Evolutionary conservation across 2,113 vertebrate genomes (phyloP).

Genomic region (Madoqua kirkii): DNA sequence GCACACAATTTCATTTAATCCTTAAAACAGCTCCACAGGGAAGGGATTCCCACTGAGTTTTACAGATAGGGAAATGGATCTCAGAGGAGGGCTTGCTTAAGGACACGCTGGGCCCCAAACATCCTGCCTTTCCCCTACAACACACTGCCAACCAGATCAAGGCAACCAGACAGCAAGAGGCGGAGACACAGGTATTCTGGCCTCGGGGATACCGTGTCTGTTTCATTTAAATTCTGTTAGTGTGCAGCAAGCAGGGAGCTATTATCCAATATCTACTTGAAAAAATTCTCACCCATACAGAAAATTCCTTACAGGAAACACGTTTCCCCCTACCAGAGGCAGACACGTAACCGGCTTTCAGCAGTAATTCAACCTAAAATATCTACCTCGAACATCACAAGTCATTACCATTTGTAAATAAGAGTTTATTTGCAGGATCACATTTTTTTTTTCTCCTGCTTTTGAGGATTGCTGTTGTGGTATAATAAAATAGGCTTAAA

Average conservation of each 20-base stretch:
- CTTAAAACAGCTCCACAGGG: not conserved
- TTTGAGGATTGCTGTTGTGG: conserved; percentile 21
- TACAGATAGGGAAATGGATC: not conserved
- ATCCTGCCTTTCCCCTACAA: not conserved
- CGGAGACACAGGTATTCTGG: not conserved
- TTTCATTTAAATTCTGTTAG: not conserved
- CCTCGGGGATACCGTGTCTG: not conserved
- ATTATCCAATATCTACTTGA: not conserved
- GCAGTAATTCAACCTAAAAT: conserved; percentile 24
- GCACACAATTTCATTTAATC: not conserved
- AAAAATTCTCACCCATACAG: not conserved
- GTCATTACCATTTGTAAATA: conserved; percentile 37
- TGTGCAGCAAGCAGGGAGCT: not conserved
- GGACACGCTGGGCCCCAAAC: not conserved
- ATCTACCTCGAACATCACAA: not conserved
- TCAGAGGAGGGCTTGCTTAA: not conserved
- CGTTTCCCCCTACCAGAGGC: not conserved
- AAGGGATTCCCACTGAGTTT: not conserved
- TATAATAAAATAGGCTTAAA: conserved; percentile 38
- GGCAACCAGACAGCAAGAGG: not conserved
- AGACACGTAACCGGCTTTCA: not conserved
- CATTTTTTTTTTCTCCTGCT: conserved; percentile 45
- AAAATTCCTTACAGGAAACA: not conserved
- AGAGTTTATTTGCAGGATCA: conserved; percentile 43
- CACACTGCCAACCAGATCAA: not conserved